Evolutionary conservation across 2,888 invertebrate species (phyloP).

Genomic region (Spisula subtruncata): DNA sequence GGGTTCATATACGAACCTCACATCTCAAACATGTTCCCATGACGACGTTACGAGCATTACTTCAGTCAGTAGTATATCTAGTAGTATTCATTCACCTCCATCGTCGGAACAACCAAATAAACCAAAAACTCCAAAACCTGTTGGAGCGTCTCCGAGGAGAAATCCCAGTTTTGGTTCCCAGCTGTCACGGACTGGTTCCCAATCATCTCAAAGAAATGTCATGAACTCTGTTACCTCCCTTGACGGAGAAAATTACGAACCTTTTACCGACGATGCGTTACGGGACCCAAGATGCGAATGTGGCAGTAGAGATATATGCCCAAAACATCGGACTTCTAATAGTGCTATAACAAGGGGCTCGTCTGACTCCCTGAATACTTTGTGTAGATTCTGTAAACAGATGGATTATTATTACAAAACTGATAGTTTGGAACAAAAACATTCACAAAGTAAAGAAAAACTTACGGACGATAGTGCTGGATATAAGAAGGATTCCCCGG

Average conservation of each 20-base stretch:
- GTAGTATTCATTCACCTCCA: slow-evolving; percentile 63
- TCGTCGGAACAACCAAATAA: slow-evolving; percentile 73
- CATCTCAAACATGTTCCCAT: slow-evolving; percentile 12
- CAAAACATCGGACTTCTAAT: slow-evolving; percentile 4
- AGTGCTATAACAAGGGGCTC: slow-evolving; percentile 34
- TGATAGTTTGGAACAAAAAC: slow-evolving; percentile 37
- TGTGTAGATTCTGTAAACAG: slow-evolving; percentile 57
- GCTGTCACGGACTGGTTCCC: slow-evolving; percentile 64
- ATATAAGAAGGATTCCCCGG: slow-evolving; percentile 55
- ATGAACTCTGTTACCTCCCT: slow-evolving; percentile 62
- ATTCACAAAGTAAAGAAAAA: slow-evolving; percentile 32
- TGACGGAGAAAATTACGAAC: slow-evolving; percentile 65
- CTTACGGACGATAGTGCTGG: slow-evolving; percentile 36
- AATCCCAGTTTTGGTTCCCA: slow-evolving; percentile 72
- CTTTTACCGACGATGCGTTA: slow-evolving; percentile 25
- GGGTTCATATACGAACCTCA: slow-evolving; percentile 40
- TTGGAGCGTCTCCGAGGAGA: slow-evolving; percentile 69
- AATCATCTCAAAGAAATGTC: slow-evolving; percentile 40
- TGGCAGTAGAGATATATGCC: slow-evolving; percentile 23
- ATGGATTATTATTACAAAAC: slow-evolving; percentile 33
- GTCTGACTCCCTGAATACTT: slow-evolving; percentile 39
- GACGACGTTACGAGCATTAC: slow-evolving; percentile 71
- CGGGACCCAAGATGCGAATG: slow-evolving; percentile 57
- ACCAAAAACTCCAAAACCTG: slow-evolving; percentile 78
- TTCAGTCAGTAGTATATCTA: slow-evolving; percentile 61